phyloP scores from a whole-genome alignment of 2,797 vertebrate species.

The Alcedo quadribrachys region DNA sequence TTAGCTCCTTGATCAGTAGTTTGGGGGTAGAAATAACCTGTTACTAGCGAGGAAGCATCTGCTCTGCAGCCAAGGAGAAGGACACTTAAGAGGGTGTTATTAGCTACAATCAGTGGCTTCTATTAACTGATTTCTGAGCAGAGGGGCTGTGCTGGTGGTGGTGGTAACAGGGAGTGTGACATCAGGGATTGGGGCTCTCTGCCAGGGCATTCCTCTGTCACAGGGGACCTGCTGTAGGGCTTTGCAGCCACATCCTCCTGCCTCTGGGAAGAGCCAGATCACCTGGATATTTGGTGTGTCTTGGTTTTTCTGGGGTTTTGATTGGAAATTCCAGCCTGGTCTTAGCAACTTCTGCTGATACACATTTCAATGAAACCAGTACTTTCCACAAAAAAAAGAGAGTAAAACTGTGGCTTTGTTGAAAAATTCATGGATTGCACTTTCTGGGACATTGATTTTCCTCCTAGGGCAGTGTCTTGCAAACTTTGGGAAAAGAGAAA shows the following conservation, averaged over 20 bases:
- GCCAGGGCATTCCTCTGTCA: not conserved
- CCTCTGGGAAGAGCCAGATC: not conserved
- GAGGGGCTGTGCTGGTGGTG: not conserved
- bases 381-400: not conserved
- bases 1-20: not conserved
- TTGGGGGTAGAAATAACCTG: not conserved
- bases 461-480: not conserved
- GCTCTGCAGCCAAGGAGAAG: not conserved
- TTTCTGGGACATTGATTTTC: not conserved
- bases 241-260: not conserved
- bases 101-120: not conserved
- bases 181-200: not conserved
- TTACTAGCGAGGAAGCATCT: not conserved
- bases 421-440: not conserved
- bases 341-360: not conserved
- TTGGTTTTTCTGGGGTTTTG: not conserved
- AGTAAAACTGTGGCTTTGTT: not conserved
- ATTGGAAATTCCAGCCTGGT: not conserved
- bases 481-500: not conserved
- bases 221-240: not conserved
- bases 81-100: no score
- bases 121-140: not conserved
- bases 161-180: rapidly evolving
- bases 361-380: not conserved
- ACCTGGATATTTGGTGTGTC: not conserved